Percentiles rank a stretch among this genome's conserved stretches.
phyloP scores from a whole-genome alignment of 2,888 invertebrate species.

The Temnothorax rugatulus region DNA sequence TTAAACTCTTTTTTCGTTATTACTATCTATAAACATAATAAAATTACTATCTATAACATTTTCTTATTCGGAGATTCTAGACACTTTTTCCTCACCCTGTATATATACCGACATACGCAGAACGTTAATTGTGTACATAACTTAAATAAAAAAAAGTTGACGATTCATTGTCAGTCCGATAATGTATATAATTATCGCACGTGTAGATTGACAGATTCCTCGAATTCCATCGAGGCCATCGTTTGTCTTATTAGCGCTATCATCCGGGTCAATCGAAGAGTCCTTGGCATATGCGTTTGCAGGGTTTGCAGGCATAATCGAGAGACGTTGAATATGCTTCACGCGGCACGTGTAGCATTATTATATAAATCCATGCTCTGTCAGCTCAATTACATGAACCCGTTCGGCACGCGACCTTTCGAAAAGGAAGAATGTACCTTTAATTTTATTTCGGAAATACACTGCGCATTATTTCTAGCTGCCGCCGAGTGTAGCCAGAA shows the following conservation, averaged over 20 bases:
- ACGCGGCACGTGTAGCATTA: neutral
- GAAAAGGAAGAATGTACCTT: neutral
- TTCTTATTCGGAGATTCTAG: no score
- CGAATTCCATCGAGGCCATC: neutral
- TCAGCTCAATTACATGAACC: neutral
- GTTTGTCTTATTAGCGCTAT: slow-evolving; percentile 13
- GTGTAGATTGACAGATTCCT: neutral
- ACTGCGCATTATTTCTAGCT: neutral
- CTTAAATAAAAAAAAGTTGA: neutral
- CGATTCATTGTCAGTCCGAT: neutral
- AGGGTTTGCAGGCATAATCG: neutral
- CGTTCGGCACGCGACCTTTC: neutral
- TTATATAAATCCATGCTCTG: slow-evolving; percentile 11
- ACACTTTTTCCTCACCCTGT: no score
- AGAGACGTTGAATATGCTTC: slow-evolving; percentile 2
- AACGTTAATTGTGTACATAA: no score
- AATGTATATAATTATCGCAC: neutral
- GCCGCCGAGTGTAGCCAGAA: neutral
- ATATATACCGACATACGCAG: no score
- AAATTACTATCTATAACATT: no score
- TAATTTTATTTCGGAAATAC: neutral
- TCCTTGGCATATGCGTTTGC: slow-evolving; percentile 11
- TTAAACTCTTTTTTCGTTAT: no score
- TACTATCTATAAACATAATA: no score
- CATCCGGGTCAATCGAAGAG: slow-evolving; percentile 25